Conservation (phyloP, 1,140 invertebrate genomes). For the Galleria mellonella region DNA sequence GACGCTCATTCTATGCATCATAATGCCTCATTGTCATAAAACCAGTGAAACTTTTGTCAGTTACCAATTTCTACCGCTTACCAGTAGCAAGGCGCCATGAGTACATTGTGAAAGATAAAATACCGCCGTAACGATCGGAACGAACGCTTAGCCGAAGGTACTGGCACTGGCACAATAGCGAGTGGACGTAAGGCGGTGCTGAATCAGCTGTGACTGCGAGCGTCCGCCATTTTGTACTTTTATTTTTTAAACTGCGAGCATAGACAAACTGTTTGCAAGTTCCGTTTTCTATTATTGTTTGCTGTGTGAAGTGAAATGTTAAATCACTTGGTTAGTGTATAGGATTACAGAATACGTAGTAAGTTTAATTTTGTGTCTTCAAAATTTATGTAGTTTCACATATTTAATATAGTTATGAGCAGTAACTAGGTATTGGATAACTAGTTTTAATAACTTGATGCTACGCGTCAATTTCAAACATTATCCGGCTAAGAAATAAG, state of each 20-base stretch:
- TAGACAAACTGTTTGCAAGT: constrained; percentile 40
- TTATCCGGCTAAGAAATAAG: too few relatives aligned
- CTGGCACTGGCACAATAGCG: constrained; percentile 19
- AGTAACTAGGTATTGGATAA: too few relatives aligned
- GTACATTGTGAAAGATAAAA: constrained; percentile 25
- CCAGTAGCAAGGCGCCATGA: constrained; percentile 10
- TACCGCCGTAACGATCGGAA: constrained; percentile 14
- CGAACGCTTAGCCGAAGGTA: constrained; percentile 20
- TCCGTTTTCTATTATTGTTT: constrained; percentile 26
- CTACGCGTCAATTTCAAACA: too few relatives aligned
- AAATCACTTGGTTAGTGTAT: too few relatives aligned
- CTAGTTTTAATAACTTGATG: too few relatives aligned
- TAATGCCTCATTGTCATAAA: not conserved
- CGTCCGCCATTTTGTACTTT: constrained; percentile 45
- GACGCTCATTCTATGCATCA: too few relatives aligned
- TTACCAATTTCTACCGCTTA: constrained; percentile 6
- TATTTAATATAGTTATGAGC: too few relatives aligned
- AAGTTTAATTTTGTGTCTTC: too few relatives aligned
- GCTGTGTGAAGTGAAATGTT: constrained; percentile 14
- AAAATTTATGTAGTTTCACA: too few relatives aligned
- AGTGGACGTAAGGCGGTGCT: constrained; percentile 39
- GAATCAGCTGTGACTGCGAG: constrained; percentile 50
- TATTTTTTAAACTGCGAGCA: constrained; percentile 49
- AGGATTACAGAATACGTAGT: not conserved
- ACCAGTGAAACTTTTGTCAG: not conserved